These are phyloP conservation scores for Hassar affinis DNA, from an alignment of 2,113 vertebrate species.

Conservation along the genomic window DNA sequence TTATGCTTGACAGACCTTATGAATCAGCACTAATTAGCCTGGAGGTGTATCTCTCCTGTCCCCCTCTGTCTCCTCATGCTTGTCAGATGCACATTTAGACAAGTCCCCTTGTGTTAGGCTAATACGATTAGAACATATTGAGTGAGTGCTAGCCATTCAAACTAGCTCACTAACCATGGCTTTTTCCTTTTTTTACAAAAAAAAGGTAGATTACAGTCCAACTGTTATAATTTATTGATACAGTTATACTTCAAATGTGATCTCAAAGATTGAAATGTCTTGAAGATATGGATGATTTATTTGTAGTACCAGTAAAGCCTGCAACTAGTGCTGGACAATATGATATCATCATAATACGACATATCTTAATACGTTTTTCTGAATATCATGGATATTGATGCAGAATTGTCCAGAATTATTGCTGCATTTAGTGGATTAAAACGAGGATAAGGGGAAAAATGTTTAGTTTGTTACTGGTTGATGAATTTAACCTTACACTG, in stretches of 20 bases:
- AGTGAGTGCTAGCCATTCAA: neutral
- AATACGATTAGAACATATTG: constrained; percentile 45
- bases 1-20: constrained; percentile 33
- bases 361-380: neutral
- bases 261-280: neutral
- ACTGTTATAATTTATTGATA: no score
- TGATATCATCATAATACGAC: no score
- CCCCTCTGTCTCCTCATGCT: constrained; percentile 21
- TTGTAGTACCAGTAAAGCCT: neutral
- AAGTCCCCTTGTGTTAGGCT: constrained; percentile 39
- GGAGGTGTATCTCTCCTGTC: constrained; percentile 42
- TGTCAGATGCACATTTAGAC: constrained; percentile 40
- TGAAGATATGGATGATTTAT: neutral
- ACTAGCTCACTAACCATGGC: no score
- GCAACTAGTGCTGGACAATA: neutral
- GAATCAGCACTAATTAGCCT: constrained; percentile 50
- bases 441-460: neutral
- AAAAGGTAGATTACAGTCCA: neutral
- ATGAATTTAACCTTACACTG: neutral
- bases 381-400: neutral
- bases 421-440: neutral
- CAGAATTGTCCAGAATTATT: neutral
- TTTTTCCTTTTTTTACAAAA: no score
- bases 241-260: neutral
- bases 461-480: neutral